These are phyloP conservation scores for Tiliacea aurago DNA, from an alignment of 2,888 invertebrate genomes.

Conservation along the genomic window DNA sequence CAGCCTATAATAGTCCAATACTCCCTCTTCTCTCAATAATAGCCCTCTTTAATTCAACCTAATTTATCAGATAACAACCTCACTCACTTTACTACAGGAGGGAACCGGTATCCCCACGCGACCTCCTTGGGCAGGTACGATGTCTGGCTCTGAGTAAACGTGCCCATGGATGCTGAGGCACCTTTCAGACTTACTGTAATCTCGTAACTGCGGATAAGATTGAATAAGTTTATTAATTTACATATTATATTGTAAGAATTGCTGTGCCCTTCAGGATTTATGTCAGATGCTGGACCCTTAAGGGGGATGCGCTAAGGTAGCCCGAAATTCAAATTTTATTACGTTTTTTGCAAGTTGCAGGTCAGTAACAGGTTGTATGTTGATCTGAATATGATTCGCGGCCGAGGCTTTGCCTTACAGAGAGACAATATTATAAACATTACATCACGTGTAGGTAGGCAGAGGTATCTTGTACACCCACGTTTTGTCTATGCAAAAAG, in stretches of 20 bases:
- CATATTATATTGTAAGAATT: too few species aligned
- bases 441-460: not conserved
- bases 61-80: not conserved
- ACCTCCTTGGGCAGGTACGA: constrained; percentile 95
- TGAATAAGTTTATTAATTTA: too few species aligned
- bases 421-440: not conserved
- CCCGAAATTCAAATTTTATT: too few species aligned
- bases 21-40: not conserved
- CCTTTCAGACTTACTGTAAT: constrained; percentile 96
- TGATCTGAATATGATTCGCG: too few species aligned
- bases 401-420: not conserved
- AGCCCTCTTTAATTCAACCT: not conserved
- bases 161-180: constrained; percentile 94
- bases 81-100: constrained; percentile 92
- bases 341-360: too few species aligned
- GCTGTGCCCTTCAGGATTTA: too few species aligned
- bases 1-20: not conserved
- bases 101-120: constrained; percentile 95
- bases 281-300: not conserved
- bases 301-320: too few species aligned
- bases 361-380: too few species aligned
- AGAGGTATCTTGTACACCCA: not conserved
- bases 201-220: constrained; percentile 92
- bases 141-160: constrained; percentile 93
- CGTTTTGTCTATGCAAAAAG: not conserved